These are phyloP conservation scores for Acomys russatus DNA, from an alignment of 2,797 vertebrate genomes.

Conservation along the genomic window DNA sequence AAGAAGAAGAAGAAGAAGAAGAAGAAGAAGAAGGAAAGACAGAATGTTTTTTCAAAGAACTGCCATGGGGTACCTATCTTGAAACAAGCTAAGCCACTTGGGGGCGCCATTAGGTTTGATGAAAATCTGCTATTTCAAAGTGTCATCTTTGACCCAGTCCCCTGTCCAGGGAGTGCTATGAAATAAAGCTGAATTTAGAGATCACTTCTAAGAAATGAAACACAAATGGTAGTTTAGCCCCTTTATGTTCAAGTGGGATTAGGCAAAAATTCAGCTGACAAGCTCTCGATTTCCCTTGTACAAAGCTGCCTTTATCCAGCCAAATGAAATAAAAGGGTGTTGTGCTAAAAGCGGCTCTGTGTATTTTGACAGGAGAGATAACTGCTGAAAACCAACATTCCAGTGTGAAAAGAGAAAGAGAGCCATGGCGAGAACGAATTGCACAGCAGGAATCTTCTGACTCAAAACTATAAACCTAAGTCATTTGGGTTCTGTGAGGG, in stretches of 20 bases:
- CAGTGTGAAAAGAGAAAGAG: conserved; percentile 71
- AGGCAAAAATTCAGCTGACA: conserved; percentile 51
- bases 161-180: not conserved
- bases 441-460: conserved; percentile 60
- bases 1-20: not conserved
- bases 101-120: conserved; percentile 85
- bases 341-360: conserved; percentile 64
- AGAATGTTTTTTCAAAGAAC: not conserved
- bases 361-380: conserved; percentile 64
- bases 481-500: not conserved
- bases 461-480: conserved; percentile 71
- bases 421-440: conserved; percentile 67
- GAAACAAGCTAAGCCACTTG: conserved; percentile 78
- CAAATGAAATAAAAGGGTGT: conserved; percentile 40
- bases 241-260: conserved; percentile 56
- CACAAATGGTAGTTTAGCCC: conserved; percentile 27
- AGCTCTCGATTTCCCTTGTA: conserved; percentile 68
- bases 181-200: conserved; percentile 55
- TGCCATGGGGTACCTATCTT: rapidly evolving
- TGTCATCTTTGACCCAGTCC: not conserved
- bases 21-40: not conserved
- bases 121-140: conserved; percentile 48
- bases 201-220: conserved; percentile 62
- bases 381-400: conserved; percentile 76
- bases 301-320: not conserved